Conservation (phyloP, 2,113 vertebrate species). For the Onychorhynchus coronatus region DNA sequence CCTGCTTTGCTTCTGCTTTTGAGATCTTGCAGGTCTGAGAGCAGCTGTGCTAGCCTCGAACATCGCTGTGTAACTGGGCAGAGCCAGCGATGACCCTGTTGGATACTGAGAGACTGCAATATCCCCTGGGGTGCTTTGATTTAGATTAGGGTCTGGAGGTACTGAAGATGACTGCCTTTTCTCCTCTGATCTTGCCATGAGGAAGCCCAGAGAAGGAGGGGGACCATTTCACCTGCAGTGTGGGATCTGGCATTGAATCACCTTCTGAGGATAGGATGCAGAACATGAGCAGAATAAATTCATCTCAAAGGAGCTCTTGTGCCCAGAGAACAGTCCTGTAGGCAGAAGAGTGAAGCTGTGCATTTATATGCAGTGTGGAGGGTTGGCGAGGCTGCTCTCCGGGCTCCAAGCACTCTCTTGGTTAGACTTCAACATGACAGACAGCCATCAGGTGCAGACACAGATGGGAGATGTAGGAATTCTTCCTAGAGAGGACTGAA, state of each 20-base stretch:
- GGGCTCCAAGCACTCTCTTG: slow-evolving; percentile 17
- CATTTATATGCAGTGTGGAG: slow-evolving; percentile 66
- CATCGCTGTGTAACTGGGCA: background rate
- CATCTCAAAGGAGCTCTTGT: slow-evolving; percentile 44
- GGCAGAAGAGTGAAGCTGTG: slow-evolving; percentile 33
- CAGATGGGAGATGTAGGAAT: slow-evolving; percentile 60
- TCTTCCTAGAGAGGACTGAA: slow-evolving; percentile 51
- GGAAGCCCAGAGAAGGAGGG: background rate
- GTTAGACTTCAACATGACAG: slow-evolving; percentile 64
- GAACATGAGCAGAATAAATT: slow-evolving; percentile 45
- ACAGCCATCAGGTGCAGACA: slow-evolving; percentile 64
- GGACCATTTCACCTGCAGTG: slow-evolving; percentile 1
- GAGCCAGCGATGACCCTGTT: background rate
- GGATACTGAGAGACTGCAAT: background rate
- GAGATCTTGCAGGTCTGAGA: background rate
- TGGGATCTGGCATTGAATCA: slow-evolving; percentile 23
- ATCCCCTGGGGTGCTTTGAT: background rate
- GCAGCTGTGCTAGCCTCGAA: background rate
- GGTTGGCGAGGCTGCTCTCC: slow-evolving; percentile 50
- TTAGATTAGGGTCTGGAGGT: background rate
- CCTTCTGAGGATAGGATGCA: background rate
- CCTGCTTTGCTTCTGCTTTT: background rate
- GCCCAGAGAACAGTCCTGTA: slow-evolving; percentile 39
- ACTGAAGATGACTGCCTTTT: background rate
- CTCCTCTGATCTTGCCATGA: background rate